A percentile compares a stretch with the other conserved stretches of the same genome.
These are phyloP conservation scores for Caenorhabditis sp. DNA, from an alignment of 2,888 invertebrate species.

Conservation along the genomic window DNA sequence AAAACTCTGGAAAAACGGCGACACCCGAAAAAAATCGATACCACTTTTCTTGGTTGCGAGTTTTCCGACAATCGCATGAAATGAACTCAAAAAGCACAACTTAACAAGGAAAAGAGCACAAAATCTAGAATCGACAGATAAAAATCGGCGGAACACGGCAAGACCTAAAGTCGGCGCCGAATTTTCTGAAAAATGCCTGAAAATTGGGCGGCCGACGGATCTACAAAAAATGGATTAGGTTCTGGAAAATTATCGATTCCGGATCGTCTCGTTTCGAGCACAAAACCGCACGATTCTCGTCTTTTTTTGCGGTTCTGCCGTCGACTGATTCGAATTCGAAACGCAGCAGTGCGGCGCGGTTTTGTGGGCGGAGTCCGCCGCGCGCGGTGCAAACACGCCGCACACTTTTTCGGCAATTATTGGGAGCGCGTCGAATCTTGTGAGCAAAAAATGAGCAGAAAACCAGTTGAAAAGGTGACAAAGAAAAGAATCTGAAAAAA, in stretches of 20 bases:
- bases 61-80: no score
- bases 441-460: neutral
- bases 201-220: neutral
- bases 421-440: no score
- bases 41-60: no score
- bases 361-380: conserved; percentile 22
- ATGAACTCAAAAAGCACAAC: no score
- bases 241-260: neutral
- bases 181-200: neutral
- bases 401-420: conserved; percentile 6
- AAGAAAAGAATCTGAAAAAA: neutral
- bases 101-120: no score
- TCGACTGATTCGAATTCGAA: conserved; percentile 9
- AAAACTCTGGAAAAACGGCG: no score
- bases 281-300: neutral
- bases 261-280: no score
- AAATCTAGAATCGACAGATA: no score
- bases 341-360: conserved; percentile 26
- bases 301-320: no score
- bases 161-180: neutral
- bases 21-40: no score
- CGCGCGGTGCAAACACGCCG: conserved; percentile 3
- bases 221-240: neutral
- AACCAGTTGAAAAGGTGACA: neutral
- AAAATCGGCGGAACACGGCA: no score